Evolutionary conservation across 2,797 vertebrate genomes (phyloP).

Genomic region (Muscicapa comitata): DNA sequence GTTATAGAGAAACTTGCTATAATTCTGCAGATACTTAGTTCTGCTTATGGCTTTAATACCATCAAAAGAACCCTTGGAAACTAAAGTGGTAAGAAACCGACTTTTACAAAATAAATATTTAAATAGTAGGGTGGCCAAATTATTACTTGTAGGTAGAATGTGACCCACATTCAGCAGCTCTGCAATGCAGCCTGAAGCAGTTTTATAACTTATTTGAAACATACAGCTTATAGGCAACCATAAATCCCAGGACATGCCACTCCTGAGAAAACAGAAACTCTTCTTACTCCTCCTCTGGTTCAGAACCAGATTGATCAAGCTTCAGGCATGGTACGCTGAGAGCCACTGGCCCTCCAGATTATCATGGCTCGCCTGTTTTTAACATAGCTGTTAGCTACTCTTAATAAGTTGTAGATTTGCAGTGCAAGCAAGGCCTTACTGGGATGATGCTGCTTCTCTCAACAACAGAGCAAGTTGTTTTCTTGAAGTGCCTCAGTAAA

Average conservation of each 20-base stretch:
- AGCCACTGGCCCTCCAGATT: neutral
- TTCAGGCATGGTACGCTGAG: neutral
- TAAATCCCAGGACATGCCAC: neutral
- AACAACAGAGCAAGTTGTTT: neutral
- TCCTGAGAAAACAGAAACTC: neutral
- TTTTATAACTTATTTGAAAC: conserved; percentile 23
- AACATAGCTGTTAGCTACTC: neutral
- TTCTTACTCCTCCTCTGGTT: neutral
- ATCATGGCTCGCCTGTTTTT: neutral
- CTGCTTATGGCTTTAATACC: conserved; percentile 55
- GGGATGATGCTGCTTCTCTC: neutral
- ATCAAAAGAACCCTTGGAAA: conserved; percentile 50
- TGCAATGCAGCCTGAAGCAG: neutral
- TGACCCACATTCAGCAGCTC: conserved; percentile 31
- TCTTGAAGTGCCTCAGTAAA: neutral
- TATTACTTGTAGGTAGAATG: conserved; percentile 20
- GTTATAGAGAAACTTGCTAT: conserved; percentile 2
- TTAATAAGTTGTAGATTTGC: neutral
- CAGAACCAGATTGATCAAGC: conserved; percentile 3
- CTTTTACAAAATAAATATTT: conserved; percentile 50
- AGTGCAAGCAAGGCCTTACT: neutral
- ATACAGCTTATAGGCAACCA: neutral
- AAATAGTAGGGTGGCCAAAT: conserved; percentile 14
- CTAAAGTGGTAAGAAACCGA: conserved; percentile 7
- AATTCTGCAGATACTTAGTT: conserved; percentile 56